Conservation (phyloP, 2,888 invertebrate species). For the Oxyteleia sp. region DNA sequence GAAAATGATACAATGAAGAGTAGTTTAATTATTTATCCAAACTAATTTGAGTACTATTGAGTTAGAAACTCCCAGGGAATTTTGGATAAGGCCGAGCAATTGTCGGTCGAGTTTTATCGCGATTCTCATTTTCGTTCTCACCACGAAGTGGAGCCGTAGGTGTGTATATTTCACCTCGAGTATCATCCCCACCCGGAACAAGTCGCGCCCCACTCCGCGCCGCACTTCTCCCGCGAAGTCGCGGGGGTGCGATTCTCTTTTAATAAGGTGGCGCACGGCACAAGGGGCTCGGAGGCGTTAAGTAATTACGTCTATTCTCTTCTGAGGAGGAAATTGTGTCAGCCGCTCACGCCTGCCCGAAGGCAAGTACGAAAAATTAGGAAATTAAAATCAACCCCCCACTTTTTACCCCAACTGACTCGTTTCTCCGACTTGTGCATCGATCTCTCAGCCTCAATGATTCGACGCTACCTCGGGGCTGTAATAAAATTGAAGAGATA, state of each 20-base stretch:
- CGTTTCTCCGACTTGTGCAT: slow-evolving; percentile 68
- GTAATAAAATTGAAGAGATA: slow-evolving; percentile 70
- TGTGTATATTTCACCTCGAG: slow-evolving; percentile 60
- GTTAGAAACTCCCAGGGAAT: slow-evolving; percentile 65
- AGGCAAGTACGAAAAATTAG: slow-evolving; percentile 86
- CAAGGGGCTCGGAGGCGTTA: slow-evolving; percentile 85
- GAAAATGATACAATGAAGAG: slow-evolving; percentile 67
- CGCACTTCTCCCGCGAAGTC: slow-evolving; percentile 71
- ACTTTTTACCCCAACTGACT: slow-evolving; percentile 54
- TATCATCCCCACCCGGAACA: slow-evolving; percentile 45
- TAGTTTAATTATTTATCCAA: slow-evolving; percentile 71
- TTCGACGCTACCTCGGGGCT: slow-evolving; percentile 59
- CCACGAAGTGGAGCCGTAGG: slow-evolving; percentile 57
- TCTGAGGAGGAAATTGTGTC: slow-evolving; percentile 83
- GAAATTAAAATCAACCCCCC: slow-evolving; percentile 87
- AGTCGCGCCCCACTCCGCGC: slow-evolving; percentile 76
- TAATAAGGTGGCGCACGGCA: slow-evolving; percentile 83
- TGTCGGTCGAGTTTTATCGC: slow-evolving; percentile 68
- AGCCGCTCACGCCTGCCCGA: slow-evolving; percentile 68
- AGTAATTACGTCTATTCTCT: slow-evolving; percentile 88
- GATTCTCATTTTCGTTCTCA: slow-evolving; percentile 73
- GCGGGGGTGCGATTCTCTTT: slow-evolving; percentile 86
- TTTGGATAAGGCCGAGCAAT: slow-evolving; percentile 60
- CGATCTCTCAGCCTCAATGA: slow-evolving; percentile 66
- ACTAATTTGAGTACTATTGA: slow-evolving; percentile 69